A percentile compares a stretch with the other conserved stretches of the same genome.
Conservation (phyloP, 2,113 vertebrate species). For the Spheniscus mendiculus region DNA sequence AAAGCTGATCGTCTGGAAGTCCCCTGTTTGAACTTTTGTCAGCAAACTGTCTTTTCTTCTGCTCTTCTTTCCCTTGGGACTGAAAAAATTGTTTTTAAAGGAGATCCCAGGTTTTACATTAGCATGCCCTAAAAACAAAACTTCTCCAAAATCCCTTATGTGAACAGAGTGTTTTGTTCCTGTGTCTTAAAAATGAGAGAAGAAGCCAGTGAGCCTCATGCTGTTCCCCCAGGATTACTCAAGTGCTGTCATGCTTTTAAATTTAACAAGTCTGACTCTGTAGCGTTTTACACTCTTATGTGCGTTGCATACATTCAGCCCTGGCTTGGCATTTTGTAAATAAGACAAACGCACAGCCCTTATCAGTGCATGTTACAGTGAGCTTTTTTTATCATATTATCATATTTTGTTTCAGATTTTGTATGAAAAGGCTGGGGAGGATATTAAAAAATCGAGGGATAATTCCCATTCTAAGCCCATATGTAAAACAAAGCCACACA, state of each 20-base stretch:
- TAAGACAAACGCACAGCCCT: neutral
- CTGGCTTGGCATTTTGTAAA: neutral
- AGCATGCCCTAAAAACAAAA: neutral
- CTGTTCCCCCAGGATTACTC: neutral
- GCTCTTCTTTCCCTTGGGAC: neutral
- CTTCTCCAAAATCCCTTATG: neutral
- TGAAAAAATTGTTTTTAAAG: neutral
- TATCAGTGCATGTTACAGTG: neutral
- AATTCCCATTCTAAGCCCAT: neutral
- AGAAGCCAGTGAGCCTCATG: neutral
- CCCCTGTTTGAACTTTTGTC: slow-evolving; percentile 32
- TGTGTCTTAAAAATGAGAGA: neutral
- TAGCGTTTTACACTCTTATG: neutral
- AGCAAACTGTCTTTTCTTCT: neutral
- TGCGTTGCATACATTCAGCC: neutral
- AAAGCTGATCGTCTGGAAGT: neutral
- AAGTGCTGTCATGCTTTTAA: neutral
- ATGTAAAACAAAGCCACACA: neutral
- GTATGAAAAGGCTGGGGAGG: rapidly evolving
- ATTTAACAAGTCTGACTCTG: neutral
- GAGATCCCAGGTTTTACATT: neutral
- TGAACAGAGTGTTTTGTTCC: neutral
- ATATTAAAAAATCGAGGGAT: neutral
- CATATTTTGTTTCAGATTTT: neutral
- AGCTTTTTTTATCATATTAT: neutral